Base-by-base conservation (phyloP, 2,113 vertebrate species). In the Pyxicephalus adspersus region DNA sequence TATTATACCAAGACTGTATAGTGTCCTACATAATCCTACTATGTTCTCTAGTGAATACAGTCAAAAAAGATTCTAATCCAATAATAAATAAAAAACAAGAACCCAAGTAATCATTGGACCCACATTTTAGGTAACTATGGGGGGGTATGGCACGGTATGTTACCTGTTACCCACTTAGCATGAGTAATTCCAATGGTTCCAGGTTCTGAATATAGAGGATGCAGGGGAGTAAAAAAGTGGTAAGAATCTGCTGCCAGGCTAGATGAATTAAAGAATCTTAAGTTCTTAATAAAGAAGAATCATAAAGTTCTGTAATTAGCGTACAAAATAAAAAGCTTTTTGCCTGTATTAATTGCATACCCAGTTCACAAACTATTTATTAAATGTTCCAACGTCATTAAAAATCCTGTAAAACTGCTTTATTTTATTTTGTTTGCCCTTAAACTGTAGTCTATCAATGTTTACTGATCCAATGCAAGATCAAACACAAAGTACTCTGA, bases 381-480 rank as follows among this genome's bases (percentile, higher is more conserved):
- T 13, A 66, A 82, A 58, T 75, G 51, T 20, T 75, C 51, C 50
- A 65, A 50, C 29, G 51, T 55, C 25, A 45, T 70, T 70, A 64
- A 58, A 82, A 82, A 82, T 82, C 52, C 22, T 29, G 71, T 64
- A 81, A 65, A 74, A 25, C 16, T 9, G 20, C 19, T 52, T 57
- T 74, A 74, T 61, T 57, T 26, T 16, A 54, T 63, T 80, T 72
- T 80, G 70, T 58, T 71, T 81, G 80, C 29, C 29, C 60, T 75
- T 60, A 82, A 82, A 66, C 34, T 18, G 34, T 80, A 84, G 68
- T 65, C 85, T 83, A 88, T 80, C 71, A 83, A 38, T 71, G 84
- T 83, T 88, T 88, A 89, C 89, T 91, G 90, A 90, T 88, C 91
- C 93, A 93, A 90, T 93, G 90, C 92, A 92, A 95, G 92, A 94